Evolutionary conservation across 2,888 invertebrate species (phyloP), one percentile per base, ranked within the genome.

Genomic region (Leptopilina syphax): DNA sequence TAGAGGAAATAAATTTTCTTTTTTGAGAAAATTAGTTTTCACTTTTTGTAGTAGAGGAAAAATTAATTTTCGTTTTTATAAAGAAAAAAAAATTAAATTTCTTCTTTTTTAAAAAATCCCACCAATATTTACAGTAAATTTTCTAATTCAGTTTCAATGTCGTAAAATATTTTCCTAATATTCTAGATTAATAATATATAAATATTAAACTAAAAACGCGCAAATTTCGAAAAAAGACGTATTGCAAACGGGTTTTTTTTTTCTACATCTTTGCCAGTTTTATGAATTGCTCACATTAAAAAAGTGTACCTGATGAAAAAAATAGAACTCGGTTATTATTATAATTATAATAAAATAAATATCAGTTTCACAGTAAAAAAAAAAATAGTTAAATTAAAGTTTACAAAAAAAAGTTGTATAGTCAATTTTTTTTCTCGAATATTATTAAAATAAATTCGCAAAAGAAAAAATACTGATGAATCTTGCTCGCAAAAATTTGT

Each of bases 251-350:
- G 9, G 7, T 18, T 63, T 63, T 63, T 63, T 18, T 63, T 63
- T 63, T 63, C 10, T 63, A 63, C 63, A 24, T 24, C 63, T 63
- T 63, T 63, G 63, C 63, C 63, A 63, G 63, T 63, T 63, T 63
- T 63, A 63, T 63, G 63, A 63, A 63, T 63, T 63, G 63, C 63
- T 63, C 63, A 63, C 34, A 34, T 34, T 63, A 24, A 63, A 63
- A 63, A 63, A 63, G 63, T 63, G 63, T 63, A 63, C 63, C 63
- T 63, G 63, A 50, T 50, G 50, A 50, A 10, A 50, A 50, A 50
- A 50, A 50, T 63, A 63, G 63, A 63, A 63, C 63, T 63, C 18
- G 63, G 63, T 63, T 63, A 34, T 34, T n/a, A 63, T 60, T 60
- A 60, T 8, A 8, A 63, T 63, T 24, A 63, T 63, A 3, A 63